These are phyloP conservation scores for Drosophila anceps DNA, from an alignment of 2,888 invertebrate species.

Conservation along the genomic window DNA sequence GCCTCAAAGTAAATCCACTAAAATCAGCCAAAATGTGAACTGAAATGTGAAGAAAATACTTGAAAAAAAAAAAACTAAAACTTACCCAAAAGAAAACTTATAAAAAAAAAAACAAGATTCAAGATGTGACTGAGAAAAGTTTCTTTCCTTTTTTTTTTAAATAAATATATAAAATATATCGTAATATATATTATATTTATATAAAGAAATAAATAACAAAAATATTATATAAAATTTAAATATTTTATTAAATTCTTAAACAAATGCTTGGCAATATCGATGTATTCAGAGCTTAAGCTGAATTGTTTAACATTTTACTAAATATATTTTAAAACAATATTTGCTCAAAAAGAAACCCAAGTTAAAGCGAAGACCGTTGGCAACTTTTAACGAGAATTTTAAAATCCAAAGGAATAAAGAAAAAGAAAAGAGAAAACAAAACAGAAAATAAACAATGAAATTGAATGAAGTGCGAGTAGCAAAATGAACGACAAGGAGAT, in stretches of 20 bases:
- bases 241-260: slow-evolving; percentile 8
- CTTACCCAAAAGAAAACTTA: neutral
- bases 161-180: neutral
- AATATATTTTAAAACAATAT: neutral
- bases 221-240: slow-evolving; percentile 1
- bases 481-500: slow-evolving; percentile 66
- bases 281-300: neutral
- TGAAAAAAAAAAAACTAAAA: neutral
- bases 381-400: neutral
- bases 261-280: neutral
- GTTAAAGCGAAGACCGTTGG: neutral
- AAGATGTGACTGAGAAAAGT: neutral
- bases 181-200: neutral
- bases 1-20: slow-evolving; percentile 17
- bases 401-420: neutral
- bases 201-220: neutral
- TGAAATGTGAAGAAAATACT: neutral
- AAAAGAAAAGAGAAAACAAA: too few species aligned
- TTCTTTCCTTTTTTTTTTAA: neutral
- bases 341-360: neutral
- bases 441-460: slow-evolving; percentile 7
- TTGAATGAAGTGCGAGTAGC: neutral
- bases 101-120: neutral
- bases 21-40: slow-evolving; percentile 6
- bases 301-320: slow-evolving; percentile 4